Evolutionary conservation across 2,797 vertebrate species (phyloP), one percentile per base, ranked within the genome.

Genomic region (Sebastes kiyomatsui): DNA sequence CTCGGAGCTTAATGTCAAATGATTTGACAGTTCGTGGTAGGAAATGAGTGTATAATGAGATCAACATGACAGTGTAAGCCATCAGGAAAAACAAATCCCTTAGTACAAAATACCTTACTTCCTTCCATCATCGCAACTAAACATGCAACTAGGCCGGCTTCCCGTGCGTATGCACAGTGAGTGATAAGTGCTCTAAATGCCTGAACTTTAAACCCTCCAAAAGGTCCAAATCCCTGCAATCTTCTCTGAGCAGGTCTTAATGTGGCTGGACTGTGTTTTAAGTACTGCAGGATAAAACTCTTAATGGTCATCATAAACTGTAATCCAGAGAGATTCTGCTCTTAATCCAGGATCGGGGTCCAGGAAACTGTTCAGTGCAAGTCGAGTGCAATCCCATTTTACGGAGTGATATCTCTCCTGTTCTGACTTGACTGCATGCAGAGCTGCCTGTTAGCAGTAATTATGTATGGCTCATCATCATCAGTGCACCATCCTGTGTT

Each of bases 281-380:
- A 95, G 90, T 88, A 92, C 87, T 73, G 67, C 28, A 76, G 88
- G 89, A 89, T 93, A 91, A 94, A 92, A 91, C 90, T 92, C 93
- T 88, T 94, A 95, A 95, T 94, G 91, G 92, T 93, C 91, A 92
- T 94, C 92, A 91, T 92, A 91, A 95, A 95, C 88, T 92, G 88
- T 93, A 93, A 93, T 90, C 90, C 92, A 84, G 23, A 81, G 89
- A 92, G 88, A 92, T 92, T 86, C 84, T 82, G 84, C 82, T 83
- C 89, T 85, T 94, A 94, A 94, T 94, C 92, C 93, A 75, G 87
- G 89, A 91, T 91, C 54, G 46, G 69, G 87, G 67, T 82, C 84
- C 83, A 83, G 91, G 75, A 90, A 92, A 90, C 86, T 86, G 87
- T 81, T 90, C 86, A 83, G 81, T 77, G 33, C 56, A 85, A 92